A percentile compares a stretch with the other conserved stretches of the same genome.
phyloP scores from a whole-genome alignment of 2,797 vertebrate species.

The Neopelma chrysocephalum region DNA sequence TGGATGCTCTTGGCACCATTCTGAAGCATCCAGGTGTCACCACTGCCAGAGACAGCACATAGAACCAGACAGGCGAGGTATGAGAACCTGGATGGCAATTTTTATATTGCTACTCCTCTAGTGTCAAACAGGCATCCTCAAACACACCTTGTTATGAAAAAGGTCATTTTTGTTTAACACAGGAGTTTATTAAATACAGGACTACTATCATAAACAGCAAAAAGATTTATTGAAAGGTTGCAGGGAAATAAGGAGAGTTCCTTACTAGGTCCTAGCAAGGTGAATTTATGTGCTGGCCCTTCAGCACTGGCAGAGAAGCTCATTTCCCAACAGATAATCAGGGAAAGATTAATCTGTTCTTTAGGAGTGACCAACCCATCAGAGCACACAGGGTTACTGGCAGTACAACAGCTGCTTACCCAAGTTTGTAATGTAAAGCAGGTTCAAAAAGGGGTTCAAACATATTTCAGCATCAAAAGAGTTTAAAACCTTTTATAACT shows the following conservation, averaged over 20 bases:
- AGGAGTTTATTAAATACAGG: background rate
- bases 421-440: background rate
- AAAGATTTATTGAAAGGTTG: background rate
- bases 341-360: background rate
- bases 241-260: background rate
- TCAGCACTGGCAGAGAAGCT: background rate
- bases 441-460: background rate
- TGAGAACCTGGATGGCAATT: background rate
- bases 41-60: background rate
- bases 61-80: background rate
- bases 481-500: background rate
- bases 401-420: background rate
- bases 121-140: background rate
- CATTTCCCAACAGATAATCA: background rate
- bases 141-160: background rate
- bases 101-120: background rate
- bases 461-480: background rate
- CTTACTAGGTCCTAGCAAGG: background rate
- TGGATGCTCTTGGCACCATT: background rate
- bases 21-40: background rate
- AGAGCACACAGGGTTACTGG: background rate
- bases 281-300: background rate
- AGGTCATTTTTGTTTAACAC: background rate
- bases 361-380: background rate
- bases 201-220: background rate